Evolutionary conservation across 2,888 invertebrate species (phyloP), one percentile per base, ranked within the genome.

Genomic region (Drosophila yooni): DNA sequence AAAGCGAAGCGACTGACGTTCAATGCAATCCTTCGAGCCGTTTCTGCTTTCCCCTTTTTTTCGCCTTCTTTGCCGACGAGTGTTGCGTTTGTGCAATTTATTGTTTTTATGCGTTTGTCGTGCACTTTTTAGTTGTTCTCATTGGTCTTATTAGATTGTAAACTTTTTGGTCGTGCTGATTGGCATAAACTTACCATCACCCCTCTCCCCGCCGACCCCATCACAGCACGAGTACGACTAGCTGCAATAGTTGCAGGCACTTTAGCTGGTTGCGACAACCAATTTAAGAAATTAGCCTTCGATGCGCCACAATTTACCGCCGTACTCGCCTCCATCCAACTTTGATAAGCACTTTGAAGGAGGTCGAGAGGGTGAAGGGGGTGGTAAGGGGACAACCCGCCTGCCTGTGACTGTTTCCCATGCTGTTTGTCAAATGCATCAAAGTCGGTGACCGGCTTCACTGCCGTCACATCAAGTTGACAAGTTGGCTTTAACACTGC

Each of bases 51-150:
- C 33, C 13, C 7, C 31, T 1, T 31, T 21, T 31, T 13, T 54
- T 27, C 36, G 10, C 21, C 18, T 25, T 34, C 40, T 63, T 56
- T 51, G 63, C 50, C 50, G 62, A 8, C 46, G 46, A 25, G 46
- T 8, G 7, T 4, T 52, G 63, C 73, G 70, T 81, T 89, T 87
- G 79, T 88, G 78, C 76, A 89, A 91, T 88, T 90, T 89, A 89
- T 89, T 89, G 90, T 91, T 90, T 88, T 88, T 83, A 89, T 88
- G 80, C 85, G 86, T 88, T 91, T 88, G 83, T 89, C 79, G 81
- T 88, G 81, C 79, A 90, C 89, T 90, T 89, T 82, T 88, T 83
- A 86, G 80, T 88, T 88, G 46, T 57, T 57, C 77, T 78, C 84
- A 86, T 87, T 81, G 84, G 74, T 80, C 78, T 89, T 89, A 89